Evolutionary conservation across 2,797 vertebrate species (phyloP).

Genomic region (Tamandua tetradactyla): DNA sequence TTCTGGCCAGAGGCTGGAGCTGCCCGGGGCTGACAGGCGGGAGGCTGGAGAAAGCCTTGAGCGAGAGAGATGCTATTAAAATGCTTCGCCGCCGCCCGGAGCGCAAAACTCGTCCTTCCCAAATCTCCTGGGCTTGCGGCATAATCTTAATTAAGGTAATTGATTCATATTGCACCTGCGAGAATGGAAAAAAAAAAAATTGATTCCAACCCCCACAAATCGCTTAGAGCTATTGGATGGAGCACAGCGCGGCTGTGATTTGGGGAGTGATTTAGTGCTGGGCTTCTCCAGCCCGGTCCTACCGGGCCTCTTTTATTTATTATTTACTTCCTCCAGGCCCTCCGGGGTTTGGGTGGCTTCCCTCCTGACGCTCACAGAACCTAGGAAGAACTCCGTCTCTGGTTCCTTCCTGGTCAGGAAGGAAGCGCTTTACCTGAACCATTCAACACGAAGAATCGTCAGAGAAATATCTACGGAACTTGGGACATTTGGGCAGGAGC

Average conservation of each 20-base stretch:
- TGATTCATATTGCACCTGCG: conserved; percentile 92
- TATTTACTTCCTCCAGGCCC: conserved; percentile 56
- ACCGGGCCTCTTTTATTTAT: conserved; percentile 60
- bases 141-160: conserved; percentile 92
- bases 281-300: conserved; percentile 54
- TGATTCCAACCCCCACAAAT: conserved; percentile 82
- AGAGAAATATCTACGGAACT: neutral
- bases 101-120: conserved; percentile 80
- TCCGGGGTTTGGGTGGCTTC: neutral
- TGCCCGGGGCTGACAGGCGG: conserved; percentile 38
- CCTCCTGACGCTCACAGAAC: neutral
- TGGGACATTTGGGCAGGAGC: neutral
- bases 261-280: conserved; percentile 85
- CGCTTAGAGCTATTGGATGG: conserved; percentile 86
- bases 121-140: conserved; percentile 87
- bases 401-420: neutral
- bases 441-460: neutral
- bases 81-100: conserved; percentile 81
- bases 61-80: conserved; percentile 81
- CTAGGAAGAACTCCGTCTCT: neutral
- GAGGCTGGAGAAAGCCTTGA: conserved; percentile 42
- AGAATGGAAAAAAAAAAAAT: conserved; percentile 82
- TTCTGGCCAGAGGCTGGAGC: conserved; percentile 42
- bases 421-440: conserved; percentile 23
- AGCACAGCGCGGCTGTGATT: conserved; percentile 75